A percentile compares a stretch with the other conserved stretches of the same genome.
These are phyloP conservation scores for Gorsachius goisagi DNA, from an alignment of 2,113 vertebrate genomes.

Conservation along the genomic window DNA sequence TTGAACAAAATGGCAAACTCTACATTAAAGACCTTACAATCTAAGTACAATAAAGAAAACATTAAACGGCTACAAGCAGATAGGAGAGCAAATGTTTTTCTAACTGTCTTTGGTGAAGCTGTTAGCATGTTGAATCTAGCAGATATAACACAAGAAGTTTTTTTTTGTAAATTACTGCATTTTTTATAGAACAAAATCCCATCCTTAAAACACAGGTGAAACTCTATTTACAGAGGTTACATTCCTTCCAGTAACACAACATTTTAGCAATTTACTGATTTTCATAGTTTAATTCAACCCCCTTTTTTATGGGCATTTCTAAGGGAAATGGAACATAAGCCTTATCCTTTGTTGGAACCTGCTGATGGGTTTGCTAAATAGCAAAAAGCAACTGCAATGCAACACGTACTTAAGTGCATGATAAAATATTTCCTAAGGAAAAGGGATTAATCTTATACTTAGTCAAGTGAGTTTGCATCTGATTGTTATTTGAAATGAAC, in stretches of 20 bases:
- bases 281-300: not conserved
- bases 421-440: not conserved
- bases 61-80: not conserved
- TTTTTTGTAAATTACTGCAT: not conserved
- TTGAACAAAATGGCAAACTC: constrained; percentile 21
- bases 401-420: not conserved
- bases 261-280: not conserved
- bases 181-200: constrained; percentile 1
- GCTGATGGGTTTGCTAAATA: not conserved
- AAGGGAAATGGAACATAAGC: not conserved
- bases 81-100: not conserved
- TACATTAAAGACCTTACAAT: not conserved
- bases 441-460: not conserved
- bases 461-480: not conserved
- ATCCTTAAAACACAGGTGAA: constrained; percentile 6
- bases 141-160: not conserved
- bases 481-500: not conserved
- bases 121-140: not conserved
- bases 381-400: not conserved
- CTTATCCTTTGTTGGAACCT: not conserved
- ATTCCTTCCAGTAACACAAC: not conserved
- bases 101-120: not conserved
- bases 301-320: not conserved
- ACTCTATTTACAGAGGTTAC: not conserved
- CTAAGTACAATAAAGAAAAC: not conserved